phyloP scores from a whole-genome alignment of 2,888 invertebrate genomes.

The Cataglyphis albicans region DNA sequence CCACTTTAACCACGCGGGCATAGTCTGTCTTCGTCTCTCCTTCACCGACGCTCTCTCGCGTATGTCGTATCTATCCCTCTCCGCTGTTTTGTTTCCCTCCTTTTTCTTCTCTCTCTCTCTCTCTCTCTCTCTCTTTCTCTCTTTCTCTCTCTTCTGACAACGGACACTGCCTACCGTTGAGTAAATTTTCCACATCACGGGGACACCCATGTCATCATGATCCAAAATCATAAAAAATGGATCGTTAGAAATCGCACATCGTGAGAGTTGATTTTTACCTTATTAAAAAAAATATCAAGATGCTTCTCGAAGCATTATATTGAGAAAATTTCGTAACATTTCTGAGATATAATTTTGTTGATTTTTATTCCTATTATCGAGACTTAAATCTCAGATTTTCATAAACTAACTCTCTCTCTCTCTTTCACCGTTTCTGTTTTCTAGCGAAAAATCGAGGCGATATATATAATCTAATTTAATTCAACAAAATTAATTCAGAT shows the following conservation, averaged over 20 bases:
- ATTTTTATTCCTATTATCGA: neutral
- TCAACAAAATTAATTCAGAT: neutral
- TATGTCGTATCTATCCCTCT: slow-evolving; percentile 27
- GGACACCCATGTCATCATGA: slow-evolving; percentile 17
- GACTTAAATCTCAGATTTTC: neutral
- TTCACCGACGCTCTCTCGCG: slow-evolving; percentile 18
- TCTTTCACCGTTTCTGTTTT: neutral
- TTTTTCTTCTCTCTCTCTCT: neutral
- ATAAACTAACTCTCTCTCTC: neutral
- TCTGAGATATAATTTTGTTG: neutral
- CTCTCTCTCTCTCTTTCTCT: neutral
- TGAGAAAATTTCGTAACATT: neutral
- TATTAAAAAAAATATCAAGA: neutral
- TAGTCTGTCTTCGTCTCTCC: slow-evolving; percentile 37
- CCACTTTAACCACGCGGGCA: slow-evolving; percentile 80
- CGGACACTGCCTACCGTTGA: slow-evolving; percentile 5
- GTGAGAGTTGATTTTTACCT: neutral
- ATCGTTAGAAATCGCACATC: neutral
- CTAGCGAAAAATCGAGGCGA: neutral
- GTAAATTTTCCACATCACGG: slow-evolving; percentile 31
- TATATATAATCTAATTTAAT: slow-evolving; percentile 6
- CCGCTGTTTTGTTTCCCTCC: neutral
- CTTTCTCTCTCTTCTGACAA: neutral
- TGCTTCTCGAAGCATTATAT: neutral
- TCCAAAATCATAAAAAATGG: neutral